Evolutionary conservation across 2,113 vertebrate genomes (phyloP).

Genomic region (Ceuthmochares aereus): DNA sequence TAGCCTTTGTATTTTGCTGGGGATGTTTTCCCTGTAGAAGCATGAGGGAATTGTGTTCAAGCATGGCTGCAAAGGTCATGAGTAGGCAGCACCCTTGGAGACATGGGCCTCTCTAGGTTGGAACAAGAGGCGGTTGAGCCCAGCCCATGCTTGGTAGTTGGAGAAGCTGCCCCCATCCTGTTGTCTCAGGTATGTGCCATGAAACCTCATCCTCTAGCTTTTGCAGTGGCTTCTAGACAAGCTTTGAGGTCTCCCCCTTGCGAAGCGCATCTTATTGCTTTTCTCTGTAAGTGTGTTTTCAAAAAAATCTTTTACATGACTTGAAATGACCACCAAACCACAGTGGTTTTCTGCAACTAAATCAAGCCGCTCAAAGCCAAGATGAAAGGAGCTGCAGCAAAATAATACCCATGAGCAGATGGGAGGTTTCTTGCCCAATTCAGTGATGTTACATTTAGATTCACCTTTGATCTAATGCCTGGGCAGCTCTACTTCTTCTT

Average conservation of each 20-base stretch:
- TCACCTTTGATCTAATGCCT: background rate
- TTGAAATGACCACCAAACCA: background rate
- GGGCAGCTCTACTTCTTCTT: background rate
- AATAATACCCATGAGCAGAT: background rate
- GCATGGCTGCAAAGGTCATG: too few relatives aligned
- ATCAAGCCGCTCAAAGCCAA: background rate
- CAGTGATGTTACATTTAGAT: background rate
- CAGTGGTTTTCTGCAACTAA: background rate
- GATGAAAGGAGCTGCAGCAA: background rate
- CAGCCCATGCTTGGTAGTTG: background rate
- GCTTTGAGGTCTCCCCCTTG: background rate
- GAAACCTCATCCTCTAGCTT: background rate
- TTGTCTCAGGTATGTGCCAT: background rate
- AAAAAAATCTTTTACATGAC: background rate
- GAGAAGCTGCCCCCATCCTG: accelerated
- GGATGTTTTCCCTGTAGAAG: background rate
- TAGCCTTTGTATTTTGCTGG: too few relatives aligned
- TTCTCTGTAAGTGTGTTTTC: background rate
- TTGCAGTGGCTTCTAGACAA: background rate
- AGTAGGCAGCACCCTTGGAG: accelerated
- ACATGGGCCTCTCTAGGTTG: accelerated
- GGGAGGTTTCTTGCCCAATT: background rate
- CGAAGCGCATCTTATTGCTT: background rate
- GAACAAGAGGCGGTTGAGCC: background rate
- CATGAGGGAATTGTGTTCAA: accelerated